Percentiles rank a stretch among this genome's conserved stretches.
These are phyloP conservation scores for Podabrus alpinus DNA, from an alignment of 2,888 invertebrate genomes.

Conservation along the genomic window DNA sequence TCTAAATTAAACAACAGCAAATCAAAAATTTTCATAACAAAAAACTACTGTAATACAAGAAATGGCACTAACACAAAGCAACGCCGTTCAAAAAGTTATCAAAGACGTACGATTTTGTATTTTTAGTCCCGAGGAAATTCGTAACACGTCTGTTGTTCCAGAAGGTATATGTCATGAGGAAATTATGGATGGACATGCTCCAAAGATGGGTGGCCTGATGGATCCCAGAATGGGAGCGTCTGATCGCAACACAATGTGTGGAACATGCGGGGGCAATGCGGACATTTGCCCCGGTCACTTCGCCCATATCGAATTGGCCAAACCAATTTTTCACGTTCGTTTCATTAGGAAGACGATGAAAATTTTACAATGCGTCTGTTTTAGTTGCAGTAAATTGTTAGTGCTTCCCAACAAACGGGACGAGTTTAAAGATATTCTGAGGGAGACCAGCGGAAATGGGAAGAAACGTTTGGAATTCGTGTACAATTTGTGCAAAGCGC, in stretches of 20 bases:
- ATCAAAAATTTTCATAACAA: no score
- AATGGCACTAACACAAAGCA: no score
- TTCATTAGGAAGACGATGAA: no score
- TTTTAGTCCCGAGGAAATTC: constrained; percentile 84
- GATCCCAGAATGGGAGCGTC: no score
- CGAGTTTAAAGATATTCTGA: constrained; percentile 90
- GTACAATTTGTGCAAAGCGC: no score
- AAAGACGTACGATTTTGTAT: no score
- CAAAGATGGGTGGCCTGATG: constrained; percentile 98
- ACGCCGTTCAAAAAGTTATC: no score
- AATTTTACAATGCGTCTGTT: no score
- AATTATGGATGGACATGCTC: constrained; percentile 97
- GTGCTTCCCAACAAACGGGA: constrained; percentile 92
- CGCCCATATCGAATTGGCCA: constrained; percentile 96
- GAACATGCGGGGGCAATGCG: constrained; percentile 97
- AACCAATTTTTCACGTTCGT: constrained; percentile 98
- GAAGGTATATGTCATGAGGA: constrained; percentile 97
- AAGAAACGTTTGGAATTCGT: constrained; percentile 92
- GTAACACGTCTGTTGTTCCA: constrained; percentile 98
- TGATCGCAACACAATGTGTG: constrained; percentile 87
- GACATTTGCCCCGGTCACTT: constrained; percentile 99
- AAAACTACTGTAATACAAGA: no score
- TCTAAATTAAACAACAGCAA: no score
- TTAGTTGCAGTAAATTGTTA: constrained; percentile 93
- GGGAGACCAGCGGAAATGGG: constrained; percentile 96